phyloP scores from a whole-genome alignment of 2,888 invertebrate genomes.

The Automeris io region DNA sequence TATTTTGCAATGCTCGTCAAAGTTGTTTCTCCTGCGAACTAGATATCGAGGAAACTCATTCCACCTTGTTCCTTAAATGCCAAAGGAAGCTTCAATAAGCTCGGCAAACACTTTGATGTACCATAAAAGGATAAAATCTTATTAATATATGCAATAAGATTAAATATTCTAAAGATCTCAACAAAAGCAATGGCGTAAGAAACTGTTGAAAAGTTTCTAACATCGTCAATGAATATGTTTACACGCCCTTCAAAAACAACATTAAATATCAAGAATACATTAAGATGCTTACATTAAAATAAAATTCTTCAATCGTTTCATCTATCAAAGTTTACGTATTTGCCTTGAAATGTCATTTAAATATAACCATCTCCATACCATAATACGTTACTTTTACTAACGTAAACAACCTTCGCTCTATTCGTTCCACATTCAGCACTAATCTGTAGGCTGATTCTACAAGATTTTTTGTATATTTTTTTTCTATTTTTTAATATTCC shows the following conservation, averaged over 20 bases:
- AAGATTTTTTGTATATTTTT: not conserved
- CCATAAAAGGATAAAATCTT: too few species aligned
- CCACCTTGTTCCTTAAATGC: too few species aligned
- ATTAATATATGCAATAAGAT: too few species aligned
- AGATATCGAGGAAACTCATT: too few species aligned
- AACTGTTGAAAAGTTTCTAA: not conserved
- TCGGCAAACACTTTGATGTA: too few species aligned
- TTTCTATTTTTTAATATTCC: constrained; percentile 20
- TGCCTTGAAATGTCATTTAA: constrained; percentile 6
- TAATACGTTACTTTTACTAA: constrained; percentile 20
- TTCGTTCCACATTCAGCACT: constrained; percentile 20
- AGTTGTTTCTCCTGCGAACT: too few species aligned
- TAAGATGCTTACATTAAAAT: not conserved
- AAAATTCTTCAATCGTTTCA: constrained; percentile 2
- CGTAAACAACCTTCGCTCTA: constrained; percentile 20
- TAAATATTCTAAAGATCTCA: too few species aligned
- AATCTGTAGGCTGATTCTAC: constrained; percentile 10
- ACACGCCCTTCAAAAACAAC: not conserved
- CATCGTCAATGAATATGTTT: too few species aligned
- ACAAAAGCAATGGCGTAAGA: too few species aligned
- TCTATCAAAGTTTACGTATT: constrained; percentile 5
- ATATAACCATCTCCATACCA: constrained; percentile 13
- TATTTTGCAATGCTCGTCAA: too few species aligned
- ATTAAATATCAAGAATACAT: not conserved
- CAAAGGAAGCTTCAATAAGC: too few species aligned